Evolutionary conservation across 2,113 vertebrate species (phyloP).

Genomic region (Accipiter virgatus): DNA sequence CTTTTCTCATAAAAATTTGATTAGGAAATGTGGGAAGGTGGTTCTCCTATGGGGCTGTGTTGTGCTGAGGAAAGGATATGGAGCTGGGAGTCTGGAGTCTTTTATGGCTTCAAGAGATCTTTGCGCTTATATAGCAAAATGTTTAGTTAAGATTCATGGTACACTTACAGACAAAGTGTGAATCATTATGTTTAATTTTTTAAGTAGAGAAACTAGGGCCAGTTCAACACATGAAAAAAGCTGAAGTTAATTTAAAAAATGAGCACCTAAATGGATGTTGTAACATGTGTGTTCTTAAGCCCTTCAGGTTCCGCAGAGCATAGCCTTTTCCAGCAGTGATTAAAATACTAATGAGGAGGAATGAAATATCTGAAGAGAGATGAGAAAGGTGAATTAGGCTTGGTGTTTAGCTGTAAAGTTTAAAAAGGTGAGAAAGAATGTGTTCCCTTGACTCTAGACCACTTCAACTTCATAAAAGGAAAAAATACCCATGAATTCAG

Average conservation of each 20-base stretch:
- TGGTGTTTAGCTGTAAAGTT: neutral
- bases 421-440: neutral
- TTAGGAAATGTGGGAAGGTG: neutral
- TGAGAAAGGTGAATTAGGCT: neutral
- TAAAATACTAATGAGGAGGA: neutral
- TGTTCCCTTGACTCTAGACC: neutral
- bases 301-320: neutral
- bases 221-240: neutral
- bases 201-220: neutral
- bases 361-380: neutral
- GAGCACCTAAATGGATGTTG: neutral
- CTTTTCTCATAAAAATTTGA: neutral
- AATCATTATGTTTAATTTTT: neutral
- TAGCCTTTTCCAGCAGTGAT: neutral
- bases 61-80: neutral
- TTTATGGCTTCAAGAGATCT: neutral
- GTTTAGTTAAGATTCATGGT: neutral
- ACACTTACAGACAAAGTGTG: neutral
- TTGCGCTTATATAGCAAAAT: neutral
- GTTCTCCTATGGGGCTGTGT: neutral
- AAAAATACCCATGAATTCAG: neutral
- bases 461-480: neutral
- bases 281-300: neutral
- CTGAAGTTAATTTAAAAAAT: neutral
- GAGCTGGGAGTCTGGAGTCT: neutral